Evolutionary conservation across 1,140 invertebrate species (phyloP).

Genomic region (Drosophila tristis): DNA sequence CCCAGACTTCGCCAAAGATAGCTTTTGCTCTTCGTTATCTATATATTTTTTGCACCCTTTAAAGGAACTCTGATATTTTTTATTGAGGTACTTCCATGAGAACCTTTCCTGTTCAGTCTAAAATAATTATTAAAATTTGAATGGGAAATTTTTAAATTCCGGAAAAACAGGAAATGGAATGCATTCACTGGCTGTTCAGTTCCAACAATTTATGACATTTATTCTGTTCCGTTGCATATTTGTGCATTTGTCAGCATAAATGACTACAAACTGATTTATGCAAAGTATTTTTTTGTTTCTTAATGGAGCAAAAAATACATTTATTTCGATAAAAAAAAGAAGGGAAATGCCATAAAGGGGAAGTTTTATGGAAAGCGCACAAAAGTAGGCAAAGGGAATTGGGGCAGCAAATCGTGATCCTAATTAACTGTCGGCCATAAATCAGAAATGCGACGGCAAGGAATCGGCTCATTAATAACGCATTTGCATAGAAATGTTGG

Average conservation of each 20-base stretch:
- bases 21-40: too few species aligned
- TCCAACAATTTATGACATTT: conserved; percentile 44
- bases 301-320: conserved; percentile 23
- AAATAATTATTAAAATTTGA: neutral
- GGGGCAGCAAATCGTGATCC: conserved; percentile 59
- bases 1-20: too few species aligned
- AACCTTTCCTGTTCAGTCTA: too few species aligned
- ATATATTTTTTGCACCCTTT: neutral
- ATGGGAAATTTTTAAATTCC: conserved; percentile 28
- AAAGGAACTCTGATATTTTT: neutral
- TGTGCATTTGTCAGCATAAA: conserved; percentile 54
- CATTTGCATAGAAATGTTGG: conserved; percentile 73
- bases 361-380: neutral
- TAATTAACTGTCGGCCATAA: conserved; percentile 76
- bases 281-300: conserved; percentile 8
- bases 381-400: conserved; percentile 46
- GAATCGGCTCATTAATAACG: conserved; percentile 73
- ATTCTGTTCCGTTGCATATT: conserved; percentile 32
- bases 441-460: conserved; percentile 48
- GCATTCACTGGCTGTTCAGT: conserved; percentile 38
- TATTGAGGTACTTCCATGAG: too few species aligned
- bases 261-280: conserved; percentile 56
- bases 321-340: conserved; percentile 7
- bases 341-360: neutral
- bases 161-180: conserved; percentile 13